Evolutionary conservation across 2,797 vertebrate species (phyloP), one percentile per base, ranked within the genome.

Genomic region (Micropoecilia bifurca): DNA sequence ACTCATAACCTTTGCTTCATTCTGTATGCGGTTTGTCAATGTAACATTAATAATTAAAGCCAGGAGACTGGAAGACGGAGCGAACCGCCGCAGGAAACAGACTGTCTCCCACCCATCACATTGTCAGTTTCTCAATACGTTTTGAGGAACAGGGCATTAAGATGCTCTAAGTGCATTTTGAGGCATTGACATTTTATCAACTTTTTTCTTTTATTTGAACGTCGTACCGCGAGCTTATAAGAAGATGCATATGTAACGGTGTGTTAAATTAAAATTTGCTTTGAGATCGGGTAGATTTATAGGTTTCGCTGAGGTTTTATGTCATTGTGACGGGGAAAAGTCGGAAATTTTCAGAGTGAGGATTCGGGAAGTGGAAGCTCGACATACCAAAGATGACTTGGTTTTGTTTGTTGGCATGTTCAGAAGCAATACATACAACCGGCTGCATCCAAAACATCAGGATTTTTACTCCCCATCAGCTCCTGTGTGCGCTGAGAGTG

Each of bases 1-100:
- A 83, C 83, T 85, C 83, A 78, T 83, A 83, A 85, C 81, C 81
- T 71, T 71, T 82, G 71, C 76, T 76, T 90, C 77, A 82, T 83
- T 90, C 76, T 25, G 80, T 83, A 81, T 87, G 85, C 85, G 77
- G 79, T 55, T 81, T 90, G 90, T 91, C 88, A 89, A 75, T 87
- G 89, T 87, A 82, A 84, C 84, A 91, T 93, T 83, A 90, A 91
- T 90, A 88, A 90, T 92, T 92, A 76, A 94, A 89, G 76, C 76
- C 75, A 22, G 82, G 85, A 89, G 86, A 89, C 91, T 73, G 80
- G 66, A 79, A 91, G 83, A 87, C 76, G 39, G 87, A 87, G 78
- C 30, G 53, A 84, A 84, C 69, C 0, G 85, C 90, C 43, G 25
- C 79, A 89, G 86, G 88, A 89, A 89, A 84, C 78, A 87, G 71